Conservation (phyloP, 2,113 vertebrate genomes). For the Verasper variegatus region DNA sequence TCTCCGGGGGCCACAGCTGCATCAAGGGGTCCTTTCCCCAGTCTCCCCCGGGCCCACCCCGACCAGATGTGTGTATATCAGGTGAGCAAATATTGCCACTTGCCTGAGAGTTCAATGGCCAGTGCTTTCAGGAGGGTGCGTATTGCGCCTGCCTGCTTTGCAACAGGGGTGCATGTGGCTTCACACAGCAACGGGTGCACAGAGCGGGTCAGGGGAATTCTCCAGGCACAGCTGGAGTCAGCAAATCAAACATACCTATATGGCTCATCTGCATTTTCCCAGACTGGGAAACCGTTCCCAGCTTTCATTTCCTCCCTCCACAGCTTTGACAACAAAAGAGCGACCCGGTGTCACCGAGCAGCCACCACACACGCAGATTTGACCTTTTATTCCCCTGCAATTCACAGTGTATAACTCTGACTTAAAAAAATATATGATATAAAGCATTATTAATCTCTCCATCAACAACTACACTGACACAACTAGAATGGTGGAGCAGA, state of each 20-base stretch:
- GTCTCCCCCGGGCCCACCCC: slow-evolving; percentile 68
- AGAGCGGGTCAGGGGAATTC: slow-evolving; percentile 75
- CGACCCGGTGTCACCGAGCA: slow-evolving; percentile 18
- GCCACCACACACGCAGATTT: slow-evolving; percentile 51
- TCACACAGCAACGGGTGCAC: slow-evolving; percentile 68
- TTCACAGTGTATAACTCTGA: slow-evolving; percentile 17
- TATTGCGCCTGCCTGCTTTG: slow-evolving; percentile 80
- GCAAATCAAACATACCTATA: slow-evolving; percentile 76
- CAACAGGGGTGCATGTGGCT: slow-evolving; percentile 78
- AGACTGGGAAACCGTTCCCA: slow-evolving; percentile 56
- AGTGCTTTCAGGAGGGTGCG: slow-evolving; percentile 82
- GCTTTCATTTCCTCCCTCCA: slow-evolving; percentile 62
- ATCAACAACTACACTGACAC: neutral
- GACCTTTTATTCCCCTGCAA: slow-evolving; percentile 35
- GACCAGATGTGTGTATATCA: slow-evolving; percentile 83
- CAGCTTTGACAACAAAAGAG: slow-evolving; percentile 56
- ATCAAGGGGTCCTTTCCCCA: slow-evolving; percentile 60
- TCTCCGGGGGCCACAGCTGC: slow-evolving; percentile 83
- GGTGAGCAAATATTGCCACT: slow-evolving; percentile 95
- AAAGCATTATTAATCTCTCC: neutral
- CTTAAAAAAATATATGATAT: neutral
- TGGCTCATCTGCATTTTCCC: slow-evolving; percentile 78
- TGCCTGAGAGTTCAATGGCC: slow-evolving; percentile 85
- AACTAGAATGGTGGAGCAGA: too few species aligned
- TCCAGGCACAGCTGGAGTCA: slow-evolving; percentile 83